Evolutionary conservation across 2,888 invertebrate species (phyloP).

Genomic region (Apomyelois bistriatella): DNA sequence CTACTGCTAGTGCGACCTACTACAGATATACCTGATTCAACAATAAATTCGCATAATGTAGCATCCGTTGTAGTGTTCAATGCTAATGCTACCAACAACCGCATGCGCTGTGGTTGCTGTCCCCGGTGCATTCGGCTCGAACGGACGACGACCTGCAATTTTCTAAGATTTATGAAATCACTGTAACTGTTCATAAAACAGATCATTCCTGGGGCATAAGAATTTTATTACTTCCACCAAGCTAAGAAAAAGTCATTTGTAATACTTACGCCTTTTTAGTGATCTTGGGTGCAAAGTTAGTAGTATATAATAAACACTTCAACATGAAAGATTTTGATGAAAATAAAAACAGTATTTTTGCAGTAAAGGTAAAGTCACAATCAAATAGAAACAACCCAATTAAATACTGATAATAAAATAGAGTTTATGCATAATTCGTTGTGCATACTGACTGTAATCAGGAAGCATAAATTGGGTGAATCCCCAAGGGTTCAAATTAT

Average conservation of each 20-base stretch:
- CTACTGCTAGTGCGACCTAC: constrained; percentile 7
- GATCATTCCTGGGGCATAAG: background rate
- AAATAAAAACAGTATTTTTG: too few relatives aligned
- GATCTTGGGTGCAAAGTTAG: too few relatives aligned
- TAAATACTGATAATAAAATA: background rate
- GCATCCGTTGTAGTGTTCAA: constrained; percentile 43
- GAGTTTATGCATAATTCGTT: background rate
- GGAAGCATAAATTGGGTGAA: constrained; percentile 26
- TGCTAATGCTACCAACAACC: constrained; percentile 45
- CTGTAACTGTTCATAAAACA: background rate
- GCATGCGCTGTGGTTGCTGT: constrained; percentile 56
- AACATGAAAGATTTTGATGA: too few relatives aligned
- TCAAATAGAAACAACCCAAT: too few relatives aligned
- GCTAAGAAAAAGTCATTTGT: too few relatives aligned
- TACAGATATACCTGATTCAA: background rate
- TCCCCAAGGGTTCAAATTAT: constrained; percentile 44
- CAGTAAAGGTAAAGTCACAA: too few relatives aligned
- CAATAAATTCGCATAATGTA: constrained; percentile 39
- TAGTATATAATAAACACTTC: too few relatives aligned
- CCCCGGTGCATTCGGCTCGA: constrained; percentile 54
- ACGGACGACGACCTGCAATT: constrained; percentile 48
- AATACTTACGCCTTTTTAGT: too few relatives aligned
- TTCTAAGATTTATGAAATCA: constrained; percentile 37
- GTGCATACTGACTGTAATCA: constrained; percentile 23
- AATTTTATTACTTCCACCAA: background rate